phyloP scores from a whole-genome alignment of 37 sponge, comb jelly and placozoan genomes.

The Eunapius fragilis region DNA sequence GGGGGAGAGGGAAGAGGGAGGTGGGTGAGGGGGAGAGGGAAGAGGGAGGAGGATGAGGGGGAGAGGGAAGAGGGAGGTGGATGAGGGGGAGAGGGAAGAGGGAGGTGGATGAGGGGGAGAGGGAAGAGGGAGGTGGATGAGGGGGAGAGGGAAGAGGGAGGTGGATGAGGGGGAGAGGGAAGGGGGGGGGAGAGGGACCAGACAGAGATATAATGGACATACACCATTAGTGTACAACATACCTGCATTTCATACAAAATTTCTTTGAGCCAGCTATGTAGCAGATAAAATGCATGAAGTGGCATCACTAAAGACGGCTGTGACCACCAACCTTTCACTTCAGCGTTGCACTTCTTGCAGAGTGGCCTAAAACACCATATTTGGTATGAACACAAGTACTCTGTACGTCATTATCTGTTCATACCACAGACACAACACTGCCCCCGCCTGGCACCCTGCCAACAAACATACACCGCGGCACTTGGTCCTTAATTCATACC shows the following conservation, averaged over 20 bases:
- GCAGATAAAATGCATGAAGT: background rate
- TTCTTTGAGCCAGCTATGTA: conserved; percentile 67
- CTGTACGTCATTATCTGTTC: too few relatives aligned
- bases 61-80: background rate
- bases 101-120: too few relatives aligned
- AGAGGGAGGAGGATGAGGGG: too few relatives aligned
- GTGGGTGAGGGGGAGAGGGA: too few relatives aligned
- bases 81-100: background rate
- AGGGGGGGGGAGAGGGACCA: background rate
- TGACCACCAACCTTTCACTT: conserved; percentile 69
- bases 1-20: background rate
- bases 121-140: too few relatives aligned
- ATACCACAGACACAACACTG: background rate
- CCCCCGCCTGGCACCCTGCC: background rate
- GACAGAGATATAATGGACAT: background rate
- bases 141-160: background rate
- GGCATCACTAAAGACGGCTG: background rate
- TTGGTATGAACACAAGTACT: background rate
- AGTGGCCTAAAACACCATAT: conserved; percentile 65
- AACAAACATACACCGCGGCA: background rate
- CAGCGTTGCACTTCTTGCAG: conserved; percentile 88
- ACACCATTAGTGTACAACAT: background rate
- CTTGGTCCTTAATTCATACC: too few relatives aligned
- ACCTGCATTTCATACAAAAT: conserved; percentile 91
- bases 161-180: background rate